Percentiles rank a stretch among this genome's conserved stretches.
Conservation (phyloP, 1,140 invertebrate species). For the Tenebrio molitor region DNA sequence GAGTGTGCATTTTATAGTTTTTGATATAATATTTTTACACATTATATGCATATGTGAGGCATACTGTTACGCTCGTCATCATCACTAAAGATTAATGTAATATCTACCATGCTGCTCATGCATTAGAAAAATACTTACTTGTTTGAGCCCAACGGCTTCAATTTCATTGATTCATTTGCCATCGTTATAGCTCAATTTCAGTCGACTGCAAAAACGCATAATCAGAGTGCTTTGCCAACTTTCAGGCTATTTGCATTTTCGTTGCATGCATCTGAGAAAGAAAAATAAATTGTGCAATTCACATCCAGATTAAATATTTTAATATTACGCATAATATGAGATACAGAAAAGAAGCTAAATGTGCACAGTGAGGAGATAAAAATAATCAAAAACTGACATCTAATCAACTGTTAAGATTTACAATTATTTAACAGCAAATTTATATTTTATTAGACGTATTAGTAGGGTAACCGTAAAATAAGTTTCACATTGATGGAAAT, state of each 20-base stretch:
- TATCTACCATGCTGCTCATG: too few relatives aligned
- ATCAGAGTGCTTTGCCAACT: background rate
- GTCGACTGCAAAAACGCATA: background rate
- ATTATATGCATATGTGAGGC: too few relatives aligned
- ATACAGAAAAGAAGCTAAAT: background rate
- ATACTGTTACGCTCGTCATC: too few relatives aligned
- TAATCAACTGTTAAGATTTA: slow-evolving; percentile 22
- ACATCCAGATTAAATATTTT: too few relatives aligned
- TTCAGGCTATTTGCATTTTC: slow-evolving; percentile 19
- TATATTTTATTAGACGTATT: background rate
- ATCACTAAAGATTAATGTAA: too few relatives aligned
- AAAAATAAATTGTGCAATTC: background rate
- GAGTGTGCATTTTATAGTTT: too few relatives aligned
- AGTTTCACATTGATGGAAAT: too few relatives aligned
- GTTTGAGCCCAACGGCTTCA: slow-evolving; percentile 52
- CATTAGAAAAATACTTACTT: too few relatives aligned
- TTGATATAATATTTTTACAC: too few relatives aligned
- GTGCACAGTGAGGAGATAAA: slow-evolving; percentile 8
- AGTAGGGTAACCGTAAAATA: slow-evolving; percentile 11
- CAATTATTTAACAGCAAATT: slow-evolving; percentile 9
- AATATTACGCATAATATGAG: too few relatives aligned
- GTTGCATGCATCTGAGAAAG: background rate
- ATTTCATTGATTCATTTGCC: slow-evolving; percentile 56
- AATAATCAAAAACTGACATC: background rate
- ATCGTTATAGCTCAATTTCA: slow-evolving; percentile 33